These are phyloP conservation scores for Misgurnus anguillicaudatus DNA, from an alignment of 2,113 vertebrate species.

Conservation along the genomic window DNA sequence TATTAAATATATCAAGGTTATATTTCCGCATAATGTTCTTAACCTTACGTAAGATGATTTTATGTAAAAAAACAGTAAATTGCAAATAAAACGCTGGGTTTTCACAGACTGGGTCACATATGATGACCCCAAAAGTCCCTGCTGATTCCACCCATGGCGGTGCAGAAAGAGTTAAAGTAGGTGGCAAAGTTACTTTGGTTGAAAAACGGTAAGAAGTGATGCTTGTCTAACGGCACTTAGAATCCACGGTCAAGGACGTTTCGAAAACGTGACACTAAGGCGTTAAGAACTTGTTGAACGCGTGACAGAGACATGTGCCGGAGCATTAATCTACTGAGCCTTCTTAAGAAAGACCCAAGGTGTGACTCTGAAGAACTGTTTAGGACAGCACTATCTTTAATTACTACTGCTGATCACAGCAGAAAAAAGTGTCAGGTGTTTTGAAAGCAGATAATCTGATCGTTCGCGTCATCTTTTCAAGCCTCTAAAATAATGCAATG, in stretches of 20 bases:
- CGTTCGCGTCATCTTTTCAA: constrained; percentile 14
- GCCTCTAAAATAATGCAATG: not conserved
- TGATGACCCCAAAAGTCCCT: no score
- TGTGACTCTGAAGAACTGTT: constrained; percentile 44
- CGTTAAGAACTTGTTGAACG: not conserved
- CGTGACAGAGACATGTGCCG: constrained; percentile 49
- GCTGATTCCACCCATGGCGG: no score
- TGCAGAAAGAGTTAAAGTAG: no score
- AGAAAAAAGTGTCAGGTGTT: constrained; percentile 32
- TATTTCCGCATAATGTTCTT: no score
- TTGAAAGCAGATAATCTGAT: constrained; percentile 36
- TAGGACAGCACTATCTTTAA: constrained; percentile 42
- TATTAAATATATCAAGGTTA: no score
- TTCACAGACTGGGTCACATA: no score
- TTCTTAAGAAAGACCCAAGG: constrained; percentile 43
- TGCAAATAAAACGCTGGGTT: no score
- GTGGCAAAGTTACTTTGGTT: no score
- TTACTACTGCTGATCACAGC: constrained; percentile 32
- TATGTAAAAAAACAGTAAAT: no score
- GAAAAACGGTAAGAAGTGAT: not conserved
- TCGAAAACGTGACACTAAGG: constrained; percentile 1
- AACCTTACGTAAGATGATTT: no score
- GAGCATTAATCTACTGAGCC: constrained; percentile 55
- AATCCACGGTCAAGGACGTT: constrained; percentile 16
- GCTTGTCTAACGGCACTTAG: not conserved